Base-by-base conservation (phyloP, 1,140 invertebrate genomes). In the Diplogasteroides magnus region DNA sequence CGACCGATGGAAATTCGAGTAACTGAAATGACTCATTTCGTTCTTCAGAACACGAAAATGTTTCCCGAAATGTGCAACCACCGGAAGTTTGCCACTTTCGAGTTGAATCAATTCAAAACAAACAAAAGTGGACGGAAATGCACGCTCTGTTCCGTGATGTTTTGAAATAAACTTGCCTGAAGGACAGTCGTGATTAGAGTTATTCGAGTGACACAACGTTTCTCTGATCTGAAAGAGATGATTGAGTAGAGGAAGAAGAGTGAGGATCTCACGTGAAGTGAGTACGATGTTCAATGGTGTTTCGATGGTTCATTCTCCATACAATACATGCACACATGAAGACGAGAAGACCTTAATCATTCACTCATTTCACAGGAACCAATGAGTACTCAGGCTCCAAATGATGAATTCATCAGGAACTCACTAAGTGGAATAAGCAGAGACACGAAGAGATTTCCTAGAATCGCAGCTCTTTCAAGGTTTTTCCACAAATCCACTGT, bases 101-200 rank as follows among this genome's bases (percentile, higher is more conserved):
- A n/a, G n/a, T n/a, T n/a, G n/a, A n/a, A n/a, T n/a, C n/a, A n/a
- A n/a, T n/a, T n/a, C n/a, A n/a, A n/a, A n/a, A n/a, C n/a, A n/a
- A n/a, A n/a, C n/a, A n/a, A n/a, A n/a, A n/a, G n/a, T n/a, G n/a
- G n/a, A n/a, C n/a, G n/a, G n/a, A n/a, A n/a, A n/a, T n/a, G n/a
- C n/a, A n/a, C n/a, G n/a, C n/a, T n/a, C n/a, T n/a, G n/a, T n/a
- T 37, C 14, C 48, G 15, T 61, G 14, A 68, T 14, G 1, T 2
- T 26, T 23, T 28, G 25, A 15, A 19, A n/a, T 31, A 68, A 64
- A 23, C 25, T 57, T 68, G 69, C 74, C 28, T 76, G 77, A 28
- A 78, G 62, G 14, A 75, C 48, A 6, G 77, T 80, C 6, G 78
- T 79, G 62, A 79, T 79, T 23, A 79, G 59, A 13, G 78, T 81